Evolutionary conservation across 2,797 vertebrate species (phyloP).

Genomic region (Platalea minor): DNA sequence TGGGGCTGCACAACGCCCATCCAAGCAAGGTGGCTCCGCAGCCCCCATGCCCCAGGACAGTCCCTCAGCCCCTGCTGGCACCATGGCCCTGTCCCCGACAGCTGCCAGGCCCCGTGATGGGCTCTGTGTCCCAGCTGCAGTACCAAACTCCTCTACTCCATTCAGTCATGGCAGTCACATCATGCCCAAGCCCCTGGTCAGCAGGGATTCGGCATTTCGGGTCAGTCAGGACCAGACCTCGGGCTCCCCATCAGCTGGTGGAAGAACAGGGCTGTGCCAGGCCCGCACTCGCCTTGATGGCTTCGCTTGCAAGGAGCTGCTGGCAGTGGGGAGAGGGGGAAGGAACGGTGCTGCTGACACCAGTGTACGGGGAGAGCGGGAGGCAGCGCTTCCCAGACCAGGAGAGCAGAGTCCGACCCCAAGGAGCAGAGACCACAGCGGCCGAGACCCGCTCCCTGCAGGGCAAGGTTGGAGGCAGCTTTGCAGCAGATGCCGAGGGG

Average conservation of each 20-base stretch:
- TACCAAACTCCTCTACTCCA: background rate
- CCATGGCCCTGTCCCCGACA: fast-evolving
- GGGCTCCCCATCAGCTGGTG: background rate
- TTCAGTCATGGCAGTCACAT: background rate
- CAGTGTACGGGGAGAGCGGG: fast-evolving
- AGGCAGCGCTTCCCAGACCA: background rate
- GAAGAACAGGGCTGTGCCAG: background rate
- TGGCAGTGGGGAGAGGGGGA: background rate
- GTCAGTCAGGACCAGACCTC: background rate
- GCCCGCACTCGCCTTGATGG: background rate
- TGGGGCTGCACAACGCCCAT: background rate
- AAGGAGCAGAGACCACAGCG: background rate
- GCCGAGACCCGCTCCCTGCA: fast-evolving
- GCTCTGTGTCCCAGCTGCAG: background rate
- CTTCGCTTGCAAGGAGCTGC: background rate
- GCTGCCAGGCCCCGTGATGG: background rate
- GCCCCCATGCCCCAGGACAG: background rate
- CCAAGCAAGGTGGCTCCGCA: too few relatives aligned
- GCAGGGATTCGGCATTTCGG: too few relatives aligned
- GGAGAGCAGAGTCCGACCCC: background rate
- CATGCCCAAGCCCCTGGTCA: background rate
- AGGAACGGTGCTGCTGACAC: background rate
- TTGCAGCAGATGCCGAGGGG: background rate
- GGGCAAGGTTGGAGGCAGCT: background rate
- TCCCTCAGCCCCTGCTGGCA: background rate